These are phyloP conservation scores for Pampusana beccarii DNA, from an alignment of 2,113 vertebrate species.

Conservation along the genomic window DNA sequence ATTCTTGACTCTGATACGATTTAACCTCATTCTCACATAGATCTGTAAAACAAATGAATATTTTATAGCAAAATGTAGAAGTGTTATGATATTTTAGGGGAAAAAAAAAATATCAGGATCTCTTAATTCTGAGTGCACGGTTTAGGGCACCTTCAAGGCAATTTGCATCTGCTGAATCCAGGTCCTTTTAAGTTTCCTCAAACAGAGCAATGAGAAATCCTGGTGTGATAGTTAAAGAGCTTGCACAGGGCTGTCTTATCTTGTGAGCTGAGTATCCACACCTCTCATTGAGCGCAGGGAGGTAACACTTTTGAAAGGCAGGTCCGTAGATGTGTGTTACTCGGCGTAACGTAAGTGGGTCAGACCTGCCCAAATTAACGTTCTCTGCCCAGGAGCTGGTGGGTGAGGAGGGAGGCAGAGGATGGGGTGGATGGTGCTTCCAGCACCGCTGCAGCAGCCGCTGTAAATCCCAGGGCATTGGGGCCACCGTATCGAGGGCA, in stretches of 20 bases:
- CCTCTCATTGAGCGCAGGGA: background rate
- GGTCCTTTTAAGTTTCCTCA: background rate
- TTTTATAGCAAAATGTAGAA: background rate
- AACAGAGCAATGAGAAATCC: background rate
- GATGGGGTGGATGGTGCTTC: background rate
- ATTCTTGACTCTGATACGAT: background rate
- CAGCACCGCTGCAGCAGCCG: background rate
- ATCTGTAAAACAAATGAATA: constrained; percentile 10
- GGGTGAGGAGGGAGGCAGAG: background rate
- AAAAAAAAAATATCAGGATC: rapidly evolving
- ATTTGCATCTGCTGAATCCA: background rate
- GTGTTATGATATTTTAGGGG: background rate
- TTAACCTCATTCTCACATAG: constrained; percentile 22
- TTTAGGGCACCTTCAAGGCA: background rate
- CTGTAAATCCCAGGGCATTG: rapidly evolving
- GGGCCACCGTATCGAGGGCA: rapidly evolving
- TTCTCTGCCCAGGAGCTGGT: background rate
- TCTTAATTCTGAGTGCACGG: rapidly evolving
- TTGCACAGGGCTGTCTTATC: background rate
- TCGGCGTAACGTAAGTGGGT: rapidly evolving
- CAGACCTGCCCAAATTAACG: background rate
- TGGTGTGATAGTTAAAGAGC: background rate
- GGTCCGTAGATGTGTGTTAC: rapidly evolving
- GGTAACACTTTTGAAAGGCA: background rate
- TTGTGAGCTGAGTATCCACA: rapidly evolving